A percentile compares a stretch with the other conserved stretches of the same genome.
Conservation (phyloP, 2,888 invertebrate species). For the Gasteruption jaculator region DNA sequence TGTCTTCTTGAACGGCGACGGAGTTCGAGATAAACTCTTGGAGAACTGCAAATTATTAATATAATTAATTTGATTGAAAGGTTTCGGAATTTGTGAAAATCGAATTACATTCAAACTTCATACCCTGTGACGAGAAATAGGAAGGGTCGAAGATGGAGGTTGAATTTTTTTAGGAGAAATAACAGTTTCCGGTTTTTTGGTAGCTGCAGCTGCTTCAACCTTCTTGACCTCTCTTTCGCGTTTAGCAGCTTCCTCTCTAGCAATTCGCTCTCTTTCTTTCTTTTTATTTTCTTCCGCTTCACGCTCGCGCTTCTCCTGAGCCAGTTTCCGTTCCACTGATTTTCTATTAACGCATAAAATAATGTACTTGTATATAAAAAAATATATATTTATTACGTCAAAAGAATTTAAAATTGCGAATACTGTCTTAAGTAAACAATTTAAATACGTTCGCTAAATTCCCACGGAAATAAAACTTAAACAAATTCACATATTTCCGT, state of each 20-base stretch:
- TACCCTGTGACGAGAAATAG: conserved; percentile 41
- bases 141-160: conserved; percentile 24
- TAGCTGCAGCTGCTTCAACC: conserved; percentile 30
- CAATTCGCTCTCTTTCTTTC: conserved; percentile 36
- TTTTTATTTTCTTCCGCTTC: conserved; percentile 33
- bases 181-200: conserved; percentile 38
- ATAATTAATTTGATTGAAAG: conserved; percentile 9
- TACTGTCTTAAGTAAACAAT: too few relatives aligned
- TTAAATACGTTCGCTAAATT: too few relatives aligned
- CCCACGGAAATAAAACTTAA: background rate
- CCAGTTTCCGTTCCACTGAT: conserved; percentile 35
- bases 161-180: conserved; percentile 47
- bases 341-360: conserved; percentile 37
- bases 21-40: conserved; percentile 77
- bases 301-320: conserved; percentile 37
- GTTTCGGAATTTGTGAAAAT: conserved; percentile 3
- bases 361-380: too few relatives aligned
- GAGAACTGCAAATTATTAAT: conserved; percentile 55
- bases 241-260: conserved; percentile 41
- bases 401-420: too few relatives aligned
- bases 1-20: conserved; percentile 75
- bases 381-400: too few relatives aligned
- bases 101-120: conserved; percentile 4
- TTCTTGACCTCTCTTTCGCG: conserved; percentile 38
- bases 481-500: background rate